Percentiles rank a stretch among this genome's conserved stretches.
Evolutionary conservation across 2,113 vertebrate genomes (phyloP).

Genomic region (Ginglymostoma cirratum): DNA sequence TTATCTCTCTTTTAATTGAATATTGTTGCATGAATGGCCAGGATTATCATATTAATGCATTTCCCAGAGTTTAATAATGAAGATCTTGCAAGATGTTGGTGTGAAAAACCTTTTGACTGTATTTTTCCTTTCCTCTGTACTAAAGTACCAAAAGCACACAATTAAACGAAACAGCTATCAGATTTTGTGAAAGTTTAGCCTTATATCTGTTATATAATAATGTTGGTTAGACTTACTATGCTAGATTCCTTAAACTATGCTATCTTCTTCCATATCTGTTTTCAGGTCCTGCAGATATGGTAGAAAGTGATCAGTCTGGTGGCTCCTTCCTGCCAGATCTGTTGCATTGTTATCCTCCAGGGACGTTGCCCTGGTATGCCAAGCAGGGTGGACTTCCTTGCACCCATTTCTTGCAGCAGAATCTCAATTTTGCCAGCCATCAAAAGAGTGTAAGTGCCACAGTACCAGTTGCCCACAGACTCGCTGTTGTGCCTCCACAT

Average conservation of each 20-base stretch:
- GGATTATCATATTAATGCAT: background rate
- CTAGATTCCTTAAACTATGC: background rate
- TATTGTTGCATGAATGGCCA: background rate
- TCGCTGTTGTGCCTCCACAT: background rate
- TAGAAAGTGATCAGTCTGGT: background rate
- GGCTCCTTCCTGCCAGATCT: background rate
- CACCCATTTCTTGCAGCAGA: background rate
- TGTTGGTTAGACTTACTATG: background rate
- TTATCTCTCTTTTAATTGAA: background rate
- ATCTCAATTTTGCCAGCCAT: background rate
- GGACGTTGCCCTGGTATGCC: background rate
- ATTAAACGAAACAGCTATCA: background rate
- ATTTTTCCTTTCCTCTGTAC: background rate
- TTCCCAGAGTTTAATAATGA: background rate
- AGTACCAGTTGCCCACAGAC: background rate
- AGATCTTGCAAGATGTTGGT: background rate
- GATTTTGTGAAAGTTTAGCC: background rate
- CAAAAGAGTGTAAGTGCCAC: background rate
- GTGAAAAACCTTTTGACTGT: background rate
- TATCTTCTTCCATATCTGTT: background rate
- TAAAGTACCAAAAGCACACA: background rate
- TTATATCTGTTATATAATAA: background rate
- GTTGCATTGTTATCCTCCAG: background rate
- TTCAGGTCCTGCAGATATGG: background rate
- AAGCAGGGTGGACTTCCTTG: background rate